Evolutionary conservation across 2,797 vertebrate species (phyloP), one percentile per base, ranked within the genome.

Genomic region (Micropoecilia bifurca): DNA sequence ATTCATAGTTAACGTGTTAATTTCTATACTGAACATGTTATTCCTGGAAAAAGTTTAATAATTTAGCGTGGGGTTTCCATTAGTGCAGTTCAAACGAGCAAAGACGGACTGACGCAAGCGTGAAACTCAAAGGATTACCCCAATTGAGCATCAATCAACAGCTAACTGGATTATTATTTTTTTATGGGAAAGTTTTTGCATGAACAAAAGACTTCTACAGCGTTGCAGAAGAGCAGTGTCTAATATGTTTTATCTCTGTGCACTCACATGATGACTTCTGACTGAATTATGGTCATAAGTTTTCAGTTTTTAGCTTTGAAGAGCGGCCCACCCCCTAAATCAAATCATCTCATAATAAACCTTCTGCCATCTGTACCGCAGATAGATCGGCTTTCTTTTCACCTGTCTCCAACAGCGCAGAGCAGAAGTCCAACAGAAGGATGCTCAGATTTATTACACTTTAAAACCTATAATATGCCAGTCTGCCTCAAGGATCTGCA

Each of bases 361-460:
- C 73, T 39, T 39, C 68, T 74, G 61, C 69, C 69, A 79, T 79
- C 73, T 85, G 73, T 30, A 39, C 63, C 28, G 72, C 57, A 75
- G 39, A 25, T 13, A 73, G 75, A 87, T 85, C 73, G 47, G 80
- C 79, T 85, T 68, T 41, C 61, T 78, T 59, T 74, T 73, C 79
- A 85, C 80, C 82, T 88, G 85, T 16, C 72, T 74, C 33, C 75
- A 81, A 80, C 36, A 30, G 77, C 79, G 43, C 73, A 53, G 22
- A 41, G 71, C 69, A 36, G 71, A 74, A 73, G 74, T 73, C 50
- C 45, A 72, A 73, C 82, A 90, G 77, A 79, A 79, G 84, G 79
- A 87, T 8, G 69, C 33, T 55, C 3, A 87, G 91, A 95, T 94
- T 93, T 94, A 94, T 87, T 79, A 72, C 55, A 82, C 84, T 90